These are phyloP conservation scores for Tyto alba DNA, from an alignment of 2,113 vertebrate species.

Conservation along the genomic window DNA sequence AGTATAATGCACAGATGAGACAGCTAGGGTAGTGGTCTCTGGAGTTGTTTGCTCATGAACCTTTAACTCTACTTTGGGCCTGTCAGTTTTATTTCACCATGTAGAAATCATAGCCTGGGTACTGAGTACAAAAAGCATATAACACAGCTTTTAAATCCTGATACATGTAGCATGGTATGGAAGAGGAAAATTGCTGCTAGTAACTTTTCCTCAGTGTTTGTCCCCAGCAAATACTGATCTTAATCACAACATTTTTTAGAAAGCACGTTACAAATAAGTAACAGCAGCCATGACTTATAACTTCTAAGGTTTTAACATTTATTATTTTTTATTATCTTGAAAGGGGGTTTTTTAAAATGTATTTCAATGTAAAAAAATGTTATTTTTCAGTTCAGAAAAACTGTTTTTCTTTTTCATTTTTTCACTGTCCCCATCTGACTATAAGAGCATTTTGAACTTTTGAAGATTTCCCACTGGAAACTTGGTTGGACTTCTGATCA, in stretches of 20 bases:
- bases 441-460: background rate
- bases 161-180: background rate
- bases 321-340: background rate
- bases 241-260: background rate
- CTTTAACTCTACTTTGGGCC: background rate
- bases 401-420: background rate
- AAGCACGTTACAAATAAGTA: background rate
- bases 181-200: background rate
- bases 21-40: background rate
- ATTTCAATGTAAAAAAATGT: background rate
- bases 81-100: background rate
- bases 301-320: background rate
- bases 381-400: background rate
- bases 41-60: background rate
- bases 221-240: background rate
- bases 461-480: background rate
- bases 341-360: background rate
- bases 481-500: background rate
- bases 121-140: background rate
- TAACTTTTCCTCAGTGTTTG: background rate
- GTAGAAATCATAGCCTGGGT: background rate
- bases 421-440: background rate
- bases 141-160: background rate
- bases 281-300: background rate
- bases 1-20: background rate